phyloP scores from a whole-genome alignment of 2,113 vertebrate species.

The Leiothrix lutea region DNA sequence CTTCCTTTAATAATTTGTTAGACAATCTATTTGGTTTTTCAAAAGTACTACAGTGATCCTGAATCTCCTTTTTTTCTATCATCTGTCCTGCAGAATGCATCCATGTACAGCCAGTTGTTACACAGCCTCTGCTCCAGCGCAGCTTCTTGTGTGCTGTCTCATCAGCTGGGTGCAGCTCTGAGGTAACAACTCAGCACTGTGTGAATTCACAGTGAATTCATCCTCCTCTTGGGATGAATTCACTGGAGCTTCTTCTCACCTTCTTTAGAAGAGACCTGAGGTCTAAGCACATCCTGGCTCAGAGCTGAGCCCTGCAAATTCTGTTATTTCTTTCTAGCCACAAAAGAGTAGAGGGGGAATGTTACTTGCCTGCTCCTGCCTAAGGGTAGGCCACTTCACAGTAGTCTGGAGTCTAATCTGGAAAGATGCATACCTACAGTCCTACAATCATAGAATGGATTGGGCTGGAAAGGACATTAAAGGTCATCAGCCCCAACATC shows the following conservation, averaged over 20 bases:
- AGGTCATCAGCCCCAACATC: background rate
- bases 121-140: background rate
- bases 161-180: background rate
- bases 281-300: background rate
- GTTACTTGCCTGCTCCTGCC: background rate
- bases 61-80: background rate
- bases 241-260: fast-evolving
- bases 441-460: background rate
- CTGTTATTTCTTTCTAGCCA: background rate
- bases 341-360: background rate
- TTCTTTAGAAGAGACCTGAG: background rate
- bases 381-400: background rate
- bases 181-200: background rate
- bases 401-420: background rate
- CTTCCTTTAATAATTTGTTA: background rate
- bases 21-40: background rate
- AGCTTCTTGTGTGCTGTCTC: background rate
- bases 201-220: too few species aligned
- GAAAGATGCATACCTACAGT: background rate
- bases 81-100: fast-evolving
- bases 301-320: background rate
- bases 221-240: fast-evolving
- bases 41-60: background rate
- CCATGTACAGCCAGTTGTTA: fast-evolving
- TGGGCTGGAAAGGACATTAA: background rate